A percentile compares a stretch with the other conserved stretches of the same genome.
These are phyloP conservation scores for Tetramorium bicarinatum DNA, from an alignment of 2,888 invertebrate species.

Conservation along the genomic window DNA sequence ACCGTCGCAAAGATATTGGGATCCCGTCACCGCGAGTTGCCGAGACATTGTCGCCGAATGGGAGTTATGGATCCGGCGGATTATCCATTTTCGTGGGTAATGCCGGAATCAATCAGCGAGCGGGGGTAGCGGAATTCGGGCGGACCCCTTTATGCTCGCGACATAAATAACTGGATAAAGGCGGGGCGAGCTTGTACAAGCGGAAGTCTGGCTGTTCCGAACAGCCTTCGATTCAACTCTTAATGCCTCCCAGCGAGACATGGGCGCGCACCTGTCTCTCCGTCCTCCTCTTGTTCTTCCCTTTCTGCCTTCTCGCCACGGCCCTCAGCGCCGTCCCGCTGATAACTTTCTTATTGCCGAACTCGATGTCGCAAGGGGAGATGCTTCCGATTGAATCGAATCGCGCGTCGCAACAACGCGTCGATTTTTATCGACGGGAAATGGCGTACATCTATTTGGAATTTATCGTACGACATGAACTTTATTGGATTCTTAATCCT, in stretches of 20 bases:
- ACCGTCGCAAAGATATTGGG: slow-evolving; percentile 8
- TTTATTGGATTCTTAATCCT: slow-evolving; percentile 1
- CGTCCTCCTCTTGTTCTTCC: slow-evolving; percentile 56
- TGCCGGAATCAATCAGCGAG: slow-evolving; percentile 73
- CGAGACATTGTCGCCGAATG: slow-evolving; percentile 37
- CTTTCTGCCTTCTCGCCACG: slow-evolving; percentile 45
- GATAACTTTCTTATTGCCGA: slow-evolving; percentile 85
- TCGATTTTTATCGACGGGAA: slow-evolving; percentile 25
- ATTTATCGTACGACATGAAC: slow-evolving; percentile 1
- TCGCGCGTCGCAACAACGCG: slow-evolving; percentile 68
- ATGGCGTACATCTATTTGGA: not conserved
- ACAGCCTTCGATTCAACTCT: slow-evolving; percentile 81
- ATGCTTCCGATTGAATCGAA: slow-evolving; percentile 78
- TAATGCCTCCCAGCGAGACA: slow-evolving; percentile 77
- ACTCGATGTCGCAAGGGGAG: slow-evolving; percentile 81
- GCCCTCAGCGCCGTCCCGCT: slow-evolving; percentile 46
- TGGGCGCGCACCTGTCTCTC: slow-evolving; percentile 67
- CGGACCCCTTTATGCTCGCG: slow-evolving; percentile 71
- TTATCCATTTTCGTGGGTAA: slow-evolving; percentile 69
- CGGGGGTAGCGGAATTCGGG: slow-evolving; percentile 64
- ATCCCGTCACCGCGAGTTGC: slow-evolving; percentile 11
- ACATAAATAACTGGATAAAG: slow-evolving; percentile 83
- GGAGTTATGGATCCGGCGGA: slow-evolving; percentile 69
- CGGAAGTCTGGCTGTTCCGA: slow-evolving; percentile 62
- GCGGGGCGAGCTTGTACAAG: slow-evolving; percentile 68